Base-by-base conservation (phyloP, 2,888 invertebrate genomes). In the Cotesia congregata region DNA sequence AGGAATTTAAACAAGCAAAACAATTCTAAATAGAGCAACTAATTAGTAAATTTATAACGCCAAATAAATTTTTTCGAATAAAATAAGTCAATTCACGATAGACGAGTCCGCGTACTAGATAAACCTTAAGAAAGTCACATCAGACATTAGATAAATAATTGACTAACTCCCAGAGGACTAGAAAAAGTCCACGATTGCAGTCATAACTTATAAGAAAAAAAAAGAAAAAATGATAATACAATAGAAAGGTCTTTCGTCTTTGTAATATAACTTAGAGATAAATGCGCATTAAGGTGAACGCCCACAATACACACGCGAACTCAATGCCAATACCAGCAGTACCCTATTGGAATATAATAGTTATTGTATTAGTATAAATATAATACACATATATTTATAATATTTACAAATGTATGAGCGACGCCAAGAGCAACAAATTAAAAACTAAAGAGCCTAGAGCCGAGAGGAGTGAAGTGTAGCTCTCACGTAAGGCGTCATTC, bases 241-340 rank as follows among this genome's bases (percentile, higher is more conserved):
- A 30, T 60, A 68, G 76, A 73, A 79, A 80, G 74, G 75, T 64
- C 62, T 75, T 61, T 69, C 30, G 30, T 30, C 30, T 30, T 30
- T 30, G 30, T 30, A 30, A 30, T 30, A 60, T 72, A 75, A 78
- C 74, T n/a, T 64, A 62, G 74, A 78, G 79, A 79, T 77, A 79
- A 80, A 79, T 78, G 78, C 75, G 78, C 67, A 67, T 79, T 78
- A 77, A 77, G 73, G 77, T 80, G 77, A 78, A 78, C 80, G 80
- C 81, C 80, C 76, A 81, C 80, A 79, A 79, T 79, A 72, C 78
- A 78, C 81, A 80, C 80, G 80, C 80, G 75, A 77, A 74, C 71
- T 72, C 68, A n/a, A 68, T 67, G 50, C 60, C 50, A 4, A 50
- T 7, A 50, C 30, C 30, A 30, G 30, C 30, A 30, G 30, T 30